These are phyloP conservation scores for Triplophysa rosa DNA, from an alignment of 2,113 vertebrate genomes.

Conservation along the genomic window DNA sequence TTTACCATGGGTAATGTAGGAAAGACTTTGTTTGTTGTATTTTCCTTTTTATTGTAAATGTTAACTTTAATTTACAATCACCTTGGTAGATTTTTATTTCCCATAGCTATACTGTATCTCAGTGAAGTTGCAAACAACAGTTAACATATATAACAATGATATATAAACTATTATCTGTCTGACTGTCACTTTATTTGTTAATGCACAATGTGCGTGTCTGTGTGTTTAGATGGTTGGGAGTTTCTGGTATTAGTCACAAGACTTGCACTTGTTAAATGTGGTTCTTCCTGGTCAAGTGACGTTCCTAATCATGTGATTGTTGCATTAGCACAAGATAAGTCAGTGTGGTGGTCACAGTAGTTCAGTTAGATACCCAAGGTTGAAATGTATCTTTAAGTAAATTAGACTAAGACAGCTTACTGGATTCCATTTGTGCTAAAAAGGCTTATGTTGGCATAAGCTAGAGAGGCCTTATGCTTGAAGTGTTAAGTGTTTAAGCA, in stretches of 20 bases:
- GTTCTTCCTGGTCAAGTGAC: conserved; percentile 65
- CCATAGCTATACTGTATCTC: too few species aligned
- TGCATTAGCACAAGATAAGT: background rate
- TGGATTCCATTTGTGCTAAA: background rate
- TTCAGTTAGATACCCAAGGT: background rate
- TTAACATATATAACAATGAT: background rate
- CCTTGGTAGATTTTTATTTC: too few species aligned
- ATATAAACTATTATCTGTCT: conserved; percentile 8
- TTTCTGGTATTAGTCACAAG: conserved; percentile 68
- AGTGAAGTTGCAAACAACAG: background rate
- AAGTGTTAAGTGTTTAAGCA: background rate
- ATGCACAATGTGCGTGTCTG: background rate
- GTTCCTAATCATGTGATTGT: conserved; percentile 64
- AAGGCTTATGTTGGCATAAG: background rate
- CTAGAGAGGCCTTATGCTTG: background rate
- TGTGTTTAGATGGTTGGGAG: conserved; percentile 25
- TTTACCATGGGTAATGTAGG: too few species aligned
- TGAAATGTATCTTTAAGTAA: background rate
- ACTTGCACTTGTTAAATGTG: conserved; percentile 63
- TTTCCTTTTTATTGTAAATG: too few species aligned
- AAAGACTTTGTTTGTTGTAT: too few species aligned
- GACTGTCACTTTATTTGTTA: background rate
- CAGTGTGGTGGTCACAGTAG: background rate
- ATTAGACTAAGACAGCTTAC: background rate
- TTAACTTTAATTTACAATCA: too few species aligned